Conservation (phyloP, 2,113 vertebrate species). For the Osmerus mordax region DNA sequence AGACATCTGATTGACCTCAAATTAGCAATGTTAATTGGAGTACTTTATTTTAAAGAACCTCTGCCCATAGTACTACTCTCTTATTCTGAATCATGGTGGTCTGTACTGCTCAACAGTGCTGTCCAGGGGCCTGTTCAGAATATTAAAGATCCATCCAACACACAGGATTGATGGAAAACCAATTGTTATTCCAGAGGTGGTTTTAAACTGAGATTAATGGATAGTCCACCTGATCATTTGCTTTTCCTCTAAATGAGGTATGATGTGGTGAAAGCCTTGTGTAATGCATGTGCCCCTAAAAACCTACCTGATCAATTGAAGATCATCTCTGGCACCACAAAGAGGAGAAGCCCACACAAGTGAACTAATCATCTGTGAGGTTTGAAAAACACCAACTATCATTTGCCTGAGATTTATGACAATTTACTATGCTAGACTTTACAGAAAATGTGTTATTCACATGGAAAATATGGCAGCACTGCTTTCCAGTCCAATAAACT, state of each 20-base stretch:
- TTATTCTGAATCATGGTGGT: no score
- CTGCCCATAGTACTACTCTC: no score
- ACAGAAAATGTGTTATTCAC: constrained; percentile 36
- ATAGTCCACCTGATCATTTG: not conserved
- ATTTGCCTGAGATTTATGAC: constrained; percentile 30
- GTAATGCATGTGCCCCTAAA: constrained; percentile 26
- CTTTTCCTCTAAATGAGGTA: constrained; percentile 2
- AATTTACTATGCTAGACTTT: constrained; percentile 26
- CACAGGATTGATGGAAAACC: no score
- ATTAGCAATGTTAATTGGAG: no score
- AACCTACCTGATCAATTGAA: constrained; percentile 26
- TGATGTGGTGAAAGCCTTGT: constrained; percentile 4
- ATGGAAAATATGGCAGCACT: constrained; percentile 38
- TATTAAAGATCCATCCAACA: no score
- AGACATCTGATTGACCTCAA: no score
- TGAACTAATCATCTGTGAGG: constrained; percentile 5
- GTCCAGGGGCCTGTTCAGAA: no score
- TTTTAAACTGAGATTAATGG: not conserved
- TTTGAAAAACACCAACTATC: constrained; percentile 38
- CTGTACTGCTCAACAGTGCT: no score
- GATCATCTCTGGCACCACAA: constrained; percentile 22
- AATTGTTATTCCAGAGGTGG: no score
- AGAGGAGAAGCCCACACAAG: constrained; percentile 11
- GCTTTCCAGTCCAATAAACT: constrained; percentile 55
- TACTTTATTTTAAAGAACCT: no score